phyloP scores from a whole-genome alignment of 2,797 vertebrate genomes.

The Catostomus latipinnis region DNA sequence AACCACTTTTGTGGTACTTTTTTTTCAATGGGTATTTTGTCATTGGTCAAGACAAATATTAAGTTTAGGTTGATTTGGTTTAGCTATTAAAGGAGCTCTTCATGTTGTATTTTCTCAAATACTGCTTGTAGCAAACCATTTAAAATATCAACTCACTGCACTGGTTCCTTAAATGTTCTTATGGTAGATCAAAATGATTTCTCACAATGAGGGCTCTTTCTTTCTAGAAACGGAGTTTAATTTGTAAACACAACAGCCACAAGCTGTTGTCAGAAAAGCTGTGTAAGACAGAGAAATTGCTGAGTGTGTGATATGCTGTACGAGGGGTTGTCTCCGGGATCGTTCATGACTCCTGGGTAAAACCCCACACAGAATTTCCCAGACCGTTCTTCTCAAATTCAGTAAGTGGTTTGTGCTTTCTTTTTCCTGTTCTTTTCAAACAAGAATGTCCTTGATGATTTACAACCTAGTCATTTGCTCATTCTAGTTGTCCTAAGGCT shows the following conservation, averaged over 20 bases:
- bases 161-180: not conserved
- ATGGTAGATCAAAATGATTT: no score
- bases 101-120: not conserved
- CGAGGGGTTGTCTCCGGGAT: conserved; percentile 44
- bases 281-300: conserved; percentile 45
- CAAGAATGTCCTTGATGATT: conserved; percentile 20
- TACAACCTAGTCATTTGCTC: conserved; percentile 17
- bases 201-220: conserved; percentile 5
- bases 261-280: conserved; percentile 47
- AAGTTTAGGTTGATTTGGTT: not conserved
- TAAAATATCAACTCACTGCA: not conserved
- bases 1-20: no score
- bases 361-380: conserved; percentile 57
- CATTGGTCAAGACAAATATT: not conserved
- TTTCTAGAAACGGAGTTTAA: conserved; percentile 8
- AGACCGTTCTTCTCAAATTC: not conserved
- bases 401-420: no score
- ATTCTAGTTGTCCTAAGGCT: conserved; percentile 61
- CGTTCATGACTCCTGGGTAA: conserved; percentile 47
- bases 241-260: not conserved
- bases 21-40: no score
- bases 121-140: not conserved
- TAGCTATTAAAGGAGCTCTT: not conserved
- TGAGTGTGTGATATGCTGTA: conserved; percentile 34
- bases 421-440: not conserved